Base-by-base conservation (phyloP, 1,140 invertebrate species). In the Pachypeltis micranthus region DNA sequence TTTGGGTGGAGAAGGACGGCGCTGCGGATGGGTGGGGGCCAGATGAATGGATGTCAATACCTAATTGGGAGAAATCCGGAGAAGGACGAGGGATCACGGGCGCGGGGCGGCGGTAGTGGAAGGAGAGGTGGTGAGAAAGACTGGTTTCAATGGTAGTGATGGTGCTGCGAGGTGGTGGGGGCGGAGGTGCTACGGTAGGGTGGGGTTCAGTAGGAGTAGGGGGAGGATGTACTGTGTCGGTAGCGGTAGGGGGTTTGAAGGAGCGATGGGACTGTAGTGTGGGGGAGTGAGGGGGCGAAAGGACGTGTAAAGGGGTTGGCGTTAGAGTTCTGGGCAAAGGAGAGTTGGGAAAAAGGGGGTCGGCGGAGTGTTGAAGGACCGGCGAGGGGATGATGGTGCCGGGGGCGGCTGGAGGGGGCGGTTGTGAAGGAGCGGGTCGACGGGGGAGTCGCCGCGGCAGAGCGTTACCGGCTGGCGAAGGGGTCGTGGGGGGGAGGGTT, bases 31-130 rank as follows among this genome's bases (percentile, higher is more conserved):
- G 21, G 47, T 4, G 47, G 47, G 3, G 59, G 59, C 27, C 4
- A 39, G 59, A 44, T 60, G 59, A 34, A 60, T 44, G 59, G 29
- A 44, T 34, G 59, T 34, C 59, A 44, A 60, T 34, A 60, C 29
- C 29, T 34, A 60, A 44, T 39, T 10, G 14, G 47, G 47, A 51
- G 47, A 51, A 51, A 51, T 21, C 47, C 47, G 47, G 19, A 21
- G 21, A 23, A 55, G 51, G 51, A 25, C 16, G 51, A 55, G 51
- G 24, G 51, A 21, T n/a, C 7, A 25, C 10, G 10, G 24, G 51
- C 7, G 51, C 7, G 51, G 24, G 10, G 24, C 10, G 24, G 10
- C 12, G 24, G 10, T 12, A 25, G 24, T n/a, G n/a, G n/a, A n/a
- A n/a, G n/a, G n/a, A n/a, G n/a, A n/a, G n/a, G n/a, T n/a, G n/a